A percentile compares a stretch with the other conserved stretches of the same genome.
phyloP scores from a whole-genome alignment of 2,113 vertebrate genomes.

The Dasyprocta punctata region DNA sequence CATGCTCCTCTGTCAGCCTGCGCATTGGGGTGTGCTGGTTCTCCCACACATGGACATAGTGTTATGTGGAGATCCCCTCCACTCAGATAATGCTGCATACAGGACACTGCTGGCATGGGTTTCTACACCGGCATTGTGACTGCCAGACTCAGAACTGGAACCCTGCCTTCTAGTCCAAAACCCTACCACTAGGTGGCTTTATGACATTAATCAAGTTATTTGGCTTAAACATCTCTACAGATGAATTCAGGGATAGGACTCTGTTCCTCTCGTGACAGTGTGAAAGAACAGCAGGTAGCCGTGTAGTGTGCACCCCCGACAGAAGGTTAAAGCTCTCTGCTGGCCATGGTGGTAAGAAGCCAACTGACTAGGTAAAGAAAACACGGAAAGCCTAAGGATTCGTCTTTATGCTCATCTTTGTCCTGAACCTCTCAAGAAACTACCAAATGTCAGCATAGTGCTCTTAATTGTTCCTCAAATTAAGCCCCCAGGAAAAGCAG shows the following conservation, averaged over 20 bases:
- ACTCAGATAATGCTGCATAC: too few relatives aligned
- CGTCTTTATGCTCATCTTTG: background rate
- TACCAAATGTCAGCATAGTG: background rate
- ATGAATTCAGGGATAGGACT: background rate
- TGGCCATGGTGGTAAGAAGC: background rate
- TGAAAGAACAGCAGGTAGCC: background rate
- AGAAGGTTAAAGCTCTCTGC: background rate
- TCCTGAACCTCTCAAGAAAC: background rate
- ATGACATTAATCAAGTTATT: background rate
- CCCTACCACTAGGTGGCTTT: conserved; percentile 4
- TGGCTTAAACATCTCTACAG: background rate
- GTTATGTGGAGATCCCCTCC: background rate
- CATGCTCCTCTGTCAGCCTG: background rate
- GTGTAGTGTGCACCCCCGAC: rapidly evolving
- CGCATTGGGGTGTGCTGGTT: rapidly evolving
- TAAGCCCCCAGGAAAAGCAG: background rate
- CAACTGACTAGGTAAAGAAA: background rate
- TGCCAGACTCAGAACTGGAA: background rate
- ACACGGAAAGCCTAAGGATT: background rate
- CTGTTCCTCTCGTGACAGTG: background rate
- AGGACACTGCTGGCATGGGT: too few relatives aligned
- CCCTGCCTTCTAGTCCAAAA: background rate
- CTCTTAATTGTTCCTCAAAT: background rate
- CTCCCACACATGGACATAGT: background rate
- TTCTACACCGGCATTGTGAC: background rate